Percentiles rank a stretch among this genome's conserved stretches.
phyloP scores from a whole-genome alignment of 1,140 invertebrate genomes.

The Magallana ariakensis region DNA sequence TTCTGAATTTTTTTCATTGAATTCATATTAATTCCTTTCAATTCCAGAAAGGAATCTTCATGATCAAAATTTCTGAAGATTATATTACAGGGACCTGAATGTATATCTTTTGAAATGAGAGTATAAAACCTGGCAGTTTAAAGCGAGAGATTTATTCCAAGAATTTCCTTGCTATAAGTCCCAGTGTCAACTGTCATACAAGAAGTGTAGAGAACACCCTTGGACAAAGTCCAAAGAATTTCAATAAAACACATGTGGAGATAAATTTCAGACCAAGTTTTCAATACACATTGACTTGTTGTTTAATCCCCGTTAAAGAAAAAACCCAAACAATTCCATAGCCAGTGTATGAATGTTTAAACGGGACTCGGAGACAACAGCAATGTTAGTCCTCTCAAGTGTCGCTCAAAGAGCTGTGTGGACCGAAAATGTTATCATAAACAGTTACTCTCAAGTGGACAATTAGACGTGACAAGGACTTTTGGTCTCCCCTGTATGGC shows the following conservation, averaged over 20 bases:
- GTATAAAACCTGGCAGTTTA: too few relatives aligned
- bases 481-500: too few relatives aligned
- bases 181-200: background rate
- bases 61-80: too few relatives aligned
- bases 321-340: background rate
- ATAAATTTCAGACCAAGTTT: slow-evolving; percentile 35
- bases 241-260: slow-evolving; percentile 34
- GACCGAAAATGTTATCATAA: background rate
- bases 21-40: too few relatives aligned
- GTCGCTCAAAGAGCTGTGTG: background rate
- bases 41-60: too few relatives aligned
- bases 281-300: slow-evolving; percentile 27
- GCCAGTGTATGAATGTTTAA: slow-evolving; percentile 1
- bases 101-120: too few relatives aligned
- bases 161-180: too few relatives aligned
- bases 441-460: background rate
- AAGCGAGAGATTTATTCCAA: too few relatives aligned
- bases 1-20: too few relatives aligned
- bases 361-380: background rate
- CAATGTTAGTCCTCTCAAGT: background rate
- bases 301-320: slow-evolving; percentile 17
- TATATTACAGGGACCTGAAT: too few relatives aligned
- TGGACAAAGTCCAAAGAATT: slow-evolving; percentile 24
- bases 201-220: background rate
- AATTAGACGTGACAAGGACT: background rate